Conservation (phyloP, 2,888 invertebrate genomes). For the Drosophila mimetica region DNA sequence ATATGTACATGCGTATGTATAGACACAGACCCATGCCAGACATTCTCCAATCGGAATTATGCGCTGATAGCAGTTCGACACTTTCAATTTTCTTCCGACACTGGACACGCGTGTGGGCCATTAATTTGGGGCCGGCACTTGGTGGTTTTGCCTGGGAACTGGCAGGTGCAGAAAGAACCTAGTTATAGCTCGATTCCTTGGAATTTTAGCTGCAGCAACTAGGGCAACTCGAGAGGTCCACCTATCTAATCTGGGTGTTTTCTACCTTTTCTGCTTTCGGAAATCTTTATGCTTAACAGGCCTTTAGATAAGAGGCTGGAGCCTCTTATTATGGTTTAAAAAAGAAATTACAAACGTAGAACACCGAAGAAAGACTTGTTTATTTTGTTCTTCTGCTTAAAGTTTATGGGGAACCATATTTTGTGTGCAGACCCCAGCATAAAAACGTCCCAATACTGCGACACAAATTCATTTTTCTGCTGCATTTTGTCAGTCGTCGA, state of each 20-base stretch:
- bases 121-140: background rate
- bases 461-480: slow-evolving; percentile 5
- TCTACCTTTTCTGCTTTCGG: background rate
- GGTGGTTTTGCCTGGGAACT: background rate
- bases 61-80: background rate
- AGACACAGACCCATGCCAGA: slow-evolving; percentile 3
- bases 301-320: background rate
- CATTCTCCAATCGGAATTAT: slow-evolving; percentile 14
- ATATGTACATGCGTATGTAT: background rate
- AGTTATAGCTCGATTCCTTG: background rate
- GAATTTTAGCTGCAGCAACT: background rate
- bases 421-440: slow-evolving; percentile 9
- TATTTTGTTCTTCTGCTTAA: background rate
- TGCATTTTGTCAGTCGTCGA: slow-evolving; percentile 5
- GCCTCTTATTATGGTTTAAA: background rate
- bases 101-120: slow-evolving; percentile 15
- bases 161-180: background rate
- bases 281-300: slow-evolving; percentile 9
- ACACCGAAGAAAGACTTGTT: background rate
- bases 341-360: background rate
- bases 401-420: background rate
- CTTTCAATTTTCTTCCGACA: slow-evolving; percentile 17
- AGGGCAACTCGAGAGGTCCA: background rate
- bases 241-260: slow-evolving; percentile 3
- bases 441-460: slow-evolving; percentile 15